Evolutionary conservation across 1,140 invertebrate genomes (phyloP).

Genomic region (Cyrtorhinus lividipennis): DNA sequence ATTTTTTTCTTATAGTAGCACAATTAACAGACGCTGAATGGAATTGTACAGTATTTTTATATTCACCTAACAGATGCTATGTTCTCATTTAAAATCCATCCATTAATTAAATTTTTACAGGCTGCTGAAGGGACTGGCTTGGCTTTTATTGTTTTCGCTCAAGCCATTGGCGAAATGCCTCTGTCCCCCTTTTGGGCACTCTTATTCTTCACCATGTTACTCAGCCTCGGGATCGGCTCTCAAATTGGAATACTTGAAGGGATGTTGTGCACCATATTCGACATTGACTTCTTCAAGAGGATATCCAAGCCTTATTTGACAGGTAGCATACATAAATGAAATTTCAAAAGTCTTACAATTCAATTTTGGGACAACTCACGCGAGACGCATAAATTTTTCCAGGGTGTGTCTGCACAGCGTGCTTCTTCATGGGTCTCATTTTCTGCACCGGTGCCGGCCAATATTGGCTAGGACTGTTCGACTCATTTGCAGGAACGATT

Average conservation of each 20-base stretch:
- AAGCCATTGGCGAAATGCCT: slow-evolving; percentile 79
- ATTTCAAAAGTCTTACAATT: too few relatives aligned
- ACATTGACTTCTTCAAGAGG: slow-evolving; percentile 76
- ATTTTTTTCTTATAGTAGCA: too few relatives aligned
- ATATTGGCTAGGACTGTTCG: slow-evolving; percentile 91
- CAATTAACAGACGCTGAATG: too few relatives aligned
- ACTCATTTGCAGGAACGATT: slow-evolving; percentile 86
- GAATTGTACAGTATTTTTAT: too few relatives aligned
- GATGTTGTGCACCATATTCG: slow-evolving; percentile 84
- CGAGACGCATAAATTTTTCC: slow-evolving; percentile 22
- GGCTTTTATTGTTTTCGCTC: slow-evolving; percentile 82
- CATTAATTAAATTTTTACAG: too few relatives aligned
- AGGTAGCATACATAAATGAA: slow-evolving; percentile 36
- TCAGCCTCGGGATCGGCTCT: slow-evolving; percentile 75
- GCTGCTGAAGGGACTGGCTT: slow-evolving; percentile 86
- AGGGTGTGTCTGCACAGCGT: slow-evolving; percentile 67
- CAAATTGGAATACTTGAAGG: slow-evolving; percentile 87
- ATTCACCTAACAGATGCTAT: too few relatives aligned
- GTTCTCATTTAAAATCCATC: too few relatives aligned
- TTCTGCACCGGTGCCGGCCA: slow-evolving; percentile 86
- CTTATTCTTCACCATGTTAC: slow-evolving; percentile 83
- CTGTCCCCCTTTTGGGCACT: slow-evolving; percentile 84
- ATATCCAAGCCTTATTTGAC: slow-evolving; percentile 76
- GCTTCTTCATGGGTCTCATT: slow-evolving; percentile 72
- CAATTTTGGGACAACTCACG: too few relatives aligned